These are phyloP conservation scores for Lottia scabra DNA, from an alignment of 2,888 invertebrate genomes.

Conservation along the genomic window DNA sequence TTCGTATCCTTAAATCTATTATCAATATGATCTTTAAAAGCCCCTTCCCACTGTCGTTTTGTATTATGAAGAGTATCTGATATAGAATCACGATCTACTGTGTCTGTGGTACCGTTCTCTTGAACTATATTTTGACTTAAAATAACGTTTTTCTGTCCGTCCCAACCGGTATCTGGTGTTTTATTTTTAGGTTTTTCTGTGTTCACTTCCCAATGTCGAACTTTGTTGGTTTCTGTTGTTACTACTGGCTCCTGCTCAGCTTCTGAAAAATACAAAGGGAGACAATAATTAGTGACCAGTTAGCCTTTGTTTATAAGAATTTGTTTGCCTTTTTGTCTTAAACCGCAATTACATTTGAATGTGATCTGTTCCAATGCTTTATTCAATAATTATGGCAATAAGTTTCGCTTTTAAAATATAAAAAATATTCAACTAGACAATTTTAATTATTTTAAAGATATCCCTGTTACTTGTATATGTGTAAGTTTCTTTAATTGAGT, in stretches of 20 bases:
- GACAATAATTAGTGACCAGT: too few species aligned
- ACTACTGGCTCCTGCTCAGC: neutral
- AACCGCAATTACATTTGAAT: too few species aligned
- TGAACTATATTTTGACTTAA: conserved; percentile 58
- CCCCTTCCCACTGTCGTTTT: conserved; percentile 55
- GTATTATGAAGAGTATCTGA: conserved; percentile 49
- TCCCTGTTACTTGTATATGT: too few species aligned
- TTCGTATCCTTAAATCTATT: neutral
- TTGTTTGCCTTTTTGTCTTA: too few species aligned
- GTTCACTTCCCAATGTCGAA: neutral
- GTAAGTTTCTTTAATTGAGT: too few species aligned
- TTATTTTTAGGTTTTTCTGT: neutral
- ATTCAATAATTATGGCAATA: too few species aligned
- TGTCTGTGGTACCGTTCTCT: conserved; percentile 50
- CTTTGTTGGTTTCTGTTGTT: neutral
- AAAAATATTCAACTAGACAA: too few species aligned
- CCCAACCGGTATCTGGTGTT: neutral
- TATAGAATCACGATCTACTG: conserved; percentile 58
- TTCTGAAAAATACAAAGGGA: neutral
- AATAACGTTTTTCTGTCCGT: conserved; percentile 19
- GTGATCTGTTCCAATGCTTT: too few species aligned
- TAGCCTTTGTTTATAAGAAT: too few species aligned
- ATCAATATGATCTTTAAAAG: conserved; percentile 22
- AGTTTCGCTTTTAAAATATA: too few species aligned
- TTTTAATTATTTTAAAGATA: too few species aligned